Base-by-base conservation (phyloP, 2,113 vertebrate species). In the Xiphophorus hellerii region DNA sequence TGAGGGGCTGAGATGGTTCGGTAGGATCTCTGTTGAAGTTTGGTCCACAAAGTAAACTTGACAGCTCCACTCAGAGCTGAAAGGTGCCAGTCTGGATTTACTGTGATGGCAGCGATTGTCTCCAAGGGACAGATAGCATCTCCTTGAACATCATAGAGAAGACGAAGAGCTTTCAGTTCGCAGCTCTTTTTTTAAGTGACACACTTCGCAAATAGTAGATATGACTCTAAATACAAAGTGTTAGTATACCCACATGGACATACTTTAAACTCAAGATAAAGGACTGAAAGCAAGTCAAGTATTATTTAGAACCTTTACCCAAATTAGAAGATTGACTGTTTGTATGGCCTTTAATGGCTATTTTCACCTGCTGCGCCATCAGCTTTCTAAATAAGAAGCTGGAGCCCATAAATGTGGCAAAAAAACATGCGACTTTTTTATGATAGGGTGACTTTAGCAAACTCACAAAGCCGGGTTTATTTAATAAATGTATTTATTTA, bases 1-100 rank as follows among this genome's bases (percentile, higher is more conserved):
- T 51, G 13, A 27, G 42, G 1, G 39, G 25, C 13, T 11, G 58
- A 30, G 20, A 60, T 42, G 13, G 15, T 65, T 35, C 63, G 13
- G 22, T 42, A 62, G 14, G 8, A 17, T 58, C 20, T 48, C 29
- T 30, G 66, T 31, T 10, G 13, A 48, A 37, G 17, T 65, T 29
- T 8, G 30, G 35, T 39, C 62, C 5, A 73, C 39, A 67, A 27
- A 30, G 30, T 58, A 27, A 35, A 60, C 51, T 25, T 12, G 6
- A 73, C 69, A 39, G 35, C 5, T 25, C 20, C 10, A 13, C 48
- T 69, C n/a, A 66, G 22, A 20, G 14, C 15, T 62, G 22, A 22
- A 28, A 73, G 11, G 37, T 31, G 84, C 86, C 75, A 61, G 66
- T 66, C 27, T 29, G 68, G 33, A 31, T 82, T 71, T 73, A 80